Evolutionary conservation across 2,888 invertebrate species (phyloP).

Genomic region (Aporophyla nigra): DNA sequence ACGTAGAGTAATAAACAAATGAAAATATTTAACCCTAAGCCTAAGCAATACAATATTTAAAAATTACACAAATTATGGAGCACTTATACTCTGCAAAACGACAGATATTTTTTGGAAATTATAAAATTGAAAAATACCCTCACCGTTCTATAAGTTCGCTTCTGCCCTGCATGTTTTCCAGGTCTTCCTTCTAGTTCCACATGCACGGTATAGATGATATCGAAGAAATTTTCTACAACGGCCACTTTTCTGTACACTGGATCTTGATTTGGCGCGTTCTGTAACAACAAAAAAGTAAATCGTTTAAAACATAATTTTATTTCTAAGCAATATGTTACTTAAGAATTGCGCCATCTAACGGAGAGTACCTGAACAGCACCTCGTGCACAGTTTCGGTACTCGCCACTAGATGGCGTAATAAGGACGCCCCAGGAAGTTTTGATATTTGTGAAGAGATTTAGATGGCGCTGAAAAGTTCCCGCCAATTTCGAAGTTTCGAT

Average conservation of each 20-base stretch:
- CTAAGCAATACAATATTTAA: too few species aligned
- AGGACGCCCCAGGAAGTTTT: neutral
- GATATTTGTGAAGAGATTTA: constrained; percentile 10
- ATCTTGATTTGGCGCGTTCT: constrained; percentile 93
- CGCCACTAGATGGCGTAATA: constrained; percentile 64
- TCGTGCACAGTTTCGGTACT: constrained; percentile 53
- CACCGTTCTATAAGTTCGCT: constrained; percentile 98
- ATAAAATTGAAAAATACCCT: constrained; percentile 75
- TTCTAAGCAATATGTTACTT: too few species aligned
- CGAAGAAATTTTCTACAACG: constrained; percentile 99
- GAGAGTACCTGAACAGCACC: rapidly evolving
- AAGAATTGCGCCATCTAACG: constrained; percentile 69
- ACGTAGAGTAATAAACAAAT: neutral
- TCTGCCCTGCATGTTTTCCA: constrained; percentile 99
- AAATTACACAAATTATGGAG: neutral
- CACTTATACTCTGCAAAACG: neutral
- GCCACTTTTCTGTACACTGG: constrained; percentile 97
- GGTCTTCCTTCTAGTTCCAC: constrained; percentile 97
- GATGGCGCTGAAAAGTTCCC: constrained; percentile 57
- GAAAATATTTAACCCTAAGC: neutral
- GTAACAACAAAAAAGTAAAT: constrained; percentile 83
- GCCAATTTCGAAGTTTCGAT: neutral
- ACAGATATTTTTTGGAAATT: neutral
- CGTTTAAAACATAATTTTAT: constrained; percentile 1
- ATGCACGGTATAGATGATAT: constrained; percentile 98